Evolutionary conservation across 2,888 invertebrate genomes (phyloP), one percentile per base, ranked within the genome.

Genomic region (Acrobasis suavella): DNA sequence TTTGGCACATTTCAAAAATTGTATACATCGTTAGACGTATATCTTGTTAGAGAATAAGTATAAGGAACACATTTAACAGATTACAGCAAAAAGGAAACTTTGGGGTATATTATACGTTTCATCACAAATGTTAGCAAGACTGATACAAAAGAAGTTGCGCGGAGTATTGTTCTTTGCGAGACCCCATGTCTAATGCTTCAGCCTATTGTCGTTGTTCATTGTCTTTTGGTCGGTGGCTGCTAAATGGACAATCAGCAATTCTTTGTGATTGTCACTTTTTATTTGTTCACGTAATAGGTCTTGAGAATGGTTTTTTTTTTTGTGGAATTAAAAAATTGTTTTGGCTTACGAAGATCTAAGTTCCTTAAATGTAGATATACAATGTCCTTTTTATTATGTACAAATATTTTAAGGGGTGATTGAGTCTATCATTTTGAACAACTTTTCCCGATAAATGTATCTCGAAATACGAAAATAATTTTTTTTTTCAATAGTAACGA

Each of bases 161-260:
- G 14, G 42, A 56, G 39, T 17, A 56, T 56, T 56, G 56, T 56
- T 56, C 17, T 56, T 42, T 42, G 15, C 42, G 22, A 56, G 38
- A 55, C 9, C 17, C 12, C 12, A 56, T 56, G 17, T 56, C 39
- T 42, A 56, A 56, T 22, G 55, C n/a, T 52, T 52, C 1, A 32
- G 32, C 14, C 22, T 14, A 46, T 56, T 56, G 56, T 56, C 42
- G 46, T 56, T 56, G 56, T 10, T 22, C 56, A 56, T 56, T 56
- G 56, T 56, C 56, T 56, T 56, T 42, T 17, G 12, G 22, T 56
- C 42, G 17, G 56, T 38, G 10, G 16, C 38, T 55, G 39, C 39
- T 55, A 55, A 55, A 55, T 39, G 39, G 39, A 55, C 55, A 55
- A 55, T 55, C 15, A 38, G 38, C 16, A n/a, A 39, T 39, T 37